Base-by-base conservation (phyloP, 2,888 invertebrate species). In the Neoascia interrupta region DNA sequence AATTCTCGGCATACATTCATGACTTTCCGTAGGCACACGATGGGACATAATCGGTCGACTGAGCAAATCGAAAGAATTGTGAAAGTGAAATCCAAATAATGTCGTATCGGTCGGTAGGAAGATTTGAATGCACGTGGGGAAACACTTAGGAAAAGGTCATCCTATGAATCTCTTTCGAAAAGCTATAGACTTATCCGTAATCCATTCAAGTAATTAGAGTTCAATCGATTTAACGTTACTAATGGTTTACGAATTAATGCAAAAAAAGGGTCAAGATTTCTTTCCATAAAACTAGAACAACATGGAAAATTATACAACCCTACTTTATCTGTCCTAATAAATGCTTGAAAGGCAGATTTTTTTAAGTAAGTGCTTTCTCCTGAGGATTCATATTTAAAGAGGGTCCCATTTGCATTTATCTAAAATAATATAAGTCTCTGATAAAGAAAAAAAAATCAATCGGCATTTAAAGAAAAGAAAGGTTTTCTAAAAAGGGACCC, bases 121-220 rank as follows among this genome's bases (percentile, higher is more conserved):
- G 11, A 47, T 54, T 39, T 18, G 15, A 31, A 47, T 63, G 39
- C 31, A 70, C 70, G 61, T 63, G 70, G 28, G 47, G 19, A 53
- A 23, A 53, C 37, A 51, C 49, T 68, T 56, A 56, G 58, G 64
- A 72, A 64, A 69, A 53, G 61, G 63, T 58, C 41, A 43, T 43
- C 51, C 15, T 21, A 19, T 2, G 31, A 45, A 39, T 10, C 15
- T 31, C 15, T 19, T n/a, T 15, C 13, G 26, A 5, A 56, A 58
- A 58, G 31, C 58, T n/a, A 45, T 34, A 51, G 75, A 58, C 56
- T 64, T 58, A 70, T 63, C 51, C 64, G 19, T 58, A 53, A 70
- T 58, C 75, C 64, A 64, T 76, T 70, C 45, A 64, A 76, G 37
- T 76, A 76, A 76, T 76, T 70, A 70, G 69, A 76, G 70, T 64